These are phyloP conservation scores for Sturnus vulgaris DNA, from an alignment of 2,113 vertebrate genomes.

Conservation along the genomic window DNA sequence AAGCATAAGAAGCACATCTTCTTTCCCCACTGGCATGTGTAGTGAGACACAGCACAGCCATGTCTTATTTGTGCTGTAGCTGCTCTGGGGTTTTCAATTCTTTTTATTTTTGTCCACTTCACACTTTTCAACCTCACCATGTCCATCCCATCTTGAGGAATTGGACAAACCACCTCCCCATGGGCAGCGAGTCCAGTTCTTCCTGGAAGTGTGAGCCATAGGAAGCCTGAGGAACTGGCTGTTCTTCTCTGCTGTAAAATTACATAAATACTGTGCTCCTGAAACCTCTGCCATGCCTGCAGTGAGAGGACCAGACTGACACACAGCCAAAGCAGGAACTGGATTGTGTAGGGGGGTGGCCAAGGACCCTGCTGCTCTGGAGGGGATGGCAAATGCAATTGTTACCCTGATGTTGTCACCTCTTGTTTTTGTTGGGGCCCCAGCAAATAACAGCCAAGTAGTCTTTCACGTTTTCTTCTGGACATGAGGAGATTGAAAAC, in stretches of 20 bases:
- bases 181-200: neutral
- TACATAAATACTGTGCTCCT: neutral
- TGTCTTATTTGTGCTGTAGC: neutral
- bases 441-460: neutral
- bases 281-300: neutral
- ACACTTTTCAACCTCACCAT: accelerated
- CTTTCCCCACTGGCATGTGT: neutral
- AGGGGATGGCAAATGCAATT: neutral
- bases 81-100: neutral
- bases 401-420: neutral
- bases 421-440: neutral
- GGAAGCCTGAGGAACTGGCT: neutral
- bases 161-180: neutral
- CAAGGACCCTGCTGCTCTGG: neutral
- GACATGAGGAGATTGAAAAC: neutral
- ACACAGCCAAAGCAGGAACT: neutral
- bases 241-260: neutral
- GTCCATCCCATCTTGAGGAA: neutral
- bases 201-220: neutral
- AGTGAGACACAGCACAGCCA: neutral
- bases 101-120: neutral
- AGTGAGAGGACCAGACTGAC: neutral
- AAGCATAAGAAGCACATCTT: neutral
- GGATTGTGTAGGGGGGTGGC: neutral
- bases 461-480: neutral